Evolutionary conservation across 1,140 invertebrate genomes (phyloP), one percentile per base, ranked within the genome.

Genomic region (Leptinotarsa undecemlineata): DNA sequence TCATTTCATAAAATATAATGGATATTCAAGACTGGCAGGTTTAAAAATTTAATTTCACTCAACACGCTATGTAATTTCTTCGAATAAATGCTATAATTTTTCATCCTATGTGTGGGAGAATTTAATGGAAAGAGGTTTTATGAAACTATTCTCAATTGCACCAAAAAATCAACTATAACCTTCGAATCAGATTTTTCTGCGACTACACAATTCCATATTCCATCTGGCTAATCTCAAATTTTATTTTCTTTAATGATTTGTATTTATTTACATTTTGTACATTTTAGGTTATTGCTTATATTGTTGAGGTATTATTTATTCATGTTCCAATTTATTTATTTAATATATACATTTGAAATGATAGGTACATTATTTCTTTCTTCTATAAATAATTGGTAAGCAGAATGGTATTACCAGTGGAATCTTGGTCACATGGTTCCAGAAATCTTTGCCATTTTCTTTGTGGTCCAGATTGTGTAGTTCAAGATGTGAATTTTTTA

Each of bases 181-280:
- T 64, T n/a, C 19, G 63, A 64, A 57, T 19, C 51, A 57, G 15
- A 42, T 57, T 57, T 57, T 57, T 19, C 51, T 57, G 51, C 1
- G 51, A 57, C 51, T 57, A 17, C n/a, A 57, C n/a, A n/a, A 19
- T 57, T 57, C 51, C 51, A 57, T 19, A 57, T 57, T 17, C 17
- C 51, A 57, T 57, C 15, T 57, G n/a, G 15, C 20, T 64, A 0
- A 64, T 64, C 26, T 64, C 21, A 64, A 26, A 64, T 64, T 64
- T 21, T 26, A 23, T 64, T 64, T 64, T 61, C 60, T 57, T 57
- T 8, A 57, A 17, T 57, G 15, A 57, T 57, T n/a, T 57, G 20
- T 64, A 64, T 64, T 64, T 64, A 64, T 64, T 64, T 64, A 64
- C 26, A 64, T n/a, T 64, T 64, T 26, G 20, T 64, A 64, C 19